Conservation (phyloP, 2,113 vertebrate species). For the Oncorhynchus gorbuscha region DNA sequence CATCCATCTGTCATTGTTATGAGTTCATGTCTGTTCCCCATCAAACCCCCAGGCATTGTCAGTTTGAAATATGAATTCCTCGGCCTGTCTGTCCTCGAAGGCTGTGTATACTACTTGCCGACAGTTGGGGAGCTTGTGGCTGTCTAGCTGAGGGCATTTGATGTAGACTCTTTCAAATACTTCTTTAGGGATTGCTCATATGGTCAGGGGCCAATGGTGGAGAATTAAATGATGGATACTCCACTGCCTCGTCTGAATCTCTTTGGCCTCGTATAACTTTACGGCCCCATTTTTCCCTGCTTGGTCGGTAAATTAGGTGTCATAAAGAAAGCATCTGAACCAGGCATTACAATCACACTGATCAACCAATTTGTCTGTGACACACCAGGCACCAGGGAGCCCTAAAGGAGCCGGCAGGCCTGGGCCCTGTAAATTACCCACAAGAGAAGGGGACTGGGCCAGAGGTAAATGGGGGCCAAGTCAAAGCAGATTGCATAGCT, state of each 20-base stretch:
- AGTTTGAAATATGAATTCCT: slow-evolving; percentile 65
- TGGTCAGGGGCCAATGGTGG: slow-evolving; percentile 25
- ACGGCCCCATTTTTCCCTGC: slow-evolving; percentile 34
- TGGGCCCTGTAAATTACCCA: slow-evolving; percentile 45
- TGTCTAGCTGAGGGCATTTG: slow-evolving; percentile 41
- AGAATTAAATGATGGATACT: slow-evolving; percentile 56
- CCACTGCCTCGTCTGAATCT: slow-evolving; percentile 35
- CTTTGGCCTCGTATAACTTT: slow-evolving; percentile 54
- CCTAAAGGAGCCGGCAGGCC: slow-evolving; percentile 42
- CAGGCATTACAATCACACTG: slow-evolving; percentile 24
- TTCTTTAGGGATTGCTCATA: slow-evolving; percentile 38
- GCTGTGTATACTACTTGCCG: slow-evolving; percentile 46
- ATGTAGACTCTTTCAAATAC: slow-evolving; percentile 54
- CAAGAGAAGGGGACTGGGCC: slow-evolving; percentile 11
- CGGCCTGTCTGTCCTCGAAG: slow-evolving; percentile 49
- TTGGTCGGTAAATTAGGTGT: slow-evolving; percentile 53
- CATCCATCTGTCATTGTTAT: slow-evolving; percentile 60
- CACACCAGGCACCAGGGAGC: slow-evolving; percentile 24
- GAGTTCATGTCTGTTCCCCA: slow-evolving; percentile 40
- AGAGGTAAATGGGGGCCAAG: slow-evolving; percentile 47
- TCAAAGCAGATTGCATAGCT: slow-evolving; percentile 51
- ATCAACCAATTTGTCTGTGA: slow-evolving; percentile 49
- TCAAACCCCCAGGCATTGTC: slow-evolving; percentile 53
- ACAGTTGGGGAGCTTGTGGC: slow-evolving; percentile 45
- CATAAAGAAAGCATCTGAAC: slow-evolving; percentile 44